Base-by-base conservation (phyloP, 2,888 invertebrate genomes). In the Acleris emargana region DNA sequence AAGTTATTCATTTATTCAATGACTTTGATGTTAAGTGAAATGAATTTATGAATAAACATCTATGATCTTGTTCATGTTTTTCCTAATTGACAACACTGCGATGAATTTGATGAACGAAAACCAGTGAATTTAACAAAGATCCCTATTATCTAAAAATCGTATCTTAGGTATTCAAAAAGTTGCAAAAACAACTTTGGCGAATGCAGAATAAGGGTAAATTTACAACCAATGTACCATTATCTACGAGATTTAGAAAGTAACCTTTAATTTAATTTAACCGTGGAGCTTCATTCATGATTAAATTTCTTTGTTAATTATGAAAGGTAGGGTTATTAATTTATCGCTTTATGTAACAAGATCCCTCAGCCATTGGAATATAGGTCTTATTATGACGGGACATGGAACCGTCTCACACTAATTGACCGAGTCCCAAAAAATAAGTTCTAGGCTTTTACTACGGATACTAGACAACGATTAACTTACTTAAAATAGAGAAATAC, bases 191-290 rank as follows among this genome's bases (percentile, higher is more conserved):
- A 49, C 49, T 17, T 49, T 17, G 20, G 2, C 9, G 13, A 9
- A 17, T 17, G 7, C 49, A 49, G 11, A 9, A 49, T 20, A 11
- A 49, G 20, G 49, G n/a, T 18, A 1, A 20, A 13, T 18, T 18
- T 18, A 4, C 9, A 20, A 13, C 17, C 11, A 49, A 3, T 49
- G 7, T 11, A 9, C 4, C 7, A 49, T 17, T 9, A 18, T 20
- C 2, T 49, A 20, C 20, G 49, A 49, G 49, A 20, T 20, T 43
- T 18, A 18, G 42, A 13, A 5, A 42, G 32, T 17, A 9, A 38
- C n/a, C 32, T 3, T 17, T 55, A 64, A 64, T 64, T 55, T 20
- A 50, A 60, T 60, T 25, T 52, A 43, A 64, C 49, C 42, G 63
- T 47, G 7, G 49, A 49, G 49, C 38, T 49, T 50, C 38, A 22